Evolutionary conservation across 1,140 invertebrate genomes (phyloP).

Genomic region (Scaptomyza montana): DNA sequence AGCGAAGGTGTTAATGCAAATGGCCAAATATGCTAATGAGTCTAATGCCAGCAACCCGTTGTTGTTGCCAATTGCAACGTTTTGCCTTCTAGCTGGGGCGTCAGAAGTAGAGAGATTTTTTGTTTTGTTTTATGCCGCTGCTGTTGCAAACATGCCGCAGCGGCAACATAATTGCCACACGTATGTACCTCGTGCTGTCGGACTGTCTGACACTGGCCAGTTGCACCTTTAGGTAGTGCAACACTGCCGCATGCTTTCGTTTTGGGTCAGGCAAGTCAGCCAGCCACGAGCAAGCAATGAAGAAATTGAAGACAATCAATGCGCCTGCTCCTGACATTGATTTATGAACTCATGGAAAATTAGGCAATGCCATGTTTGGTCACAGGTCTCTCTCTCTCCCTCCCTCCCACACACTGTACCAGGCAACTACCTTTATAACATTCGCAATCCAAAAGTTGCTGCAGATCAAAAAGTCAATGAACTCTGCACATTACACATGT

Average conservation of each 20-base stretch:
- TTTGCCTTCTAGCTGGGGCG: conserved; percentile 5
- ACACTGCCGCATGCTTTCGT: conserved; percentile 22
- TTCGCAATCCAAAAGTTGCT: conserved; percentile 2
- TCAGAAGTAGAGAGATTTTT: conserved; percentile 25
- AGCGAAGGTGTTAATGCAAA: conserved; percentile 83
- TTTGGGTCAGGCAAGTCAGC: conserved; percentile 50
- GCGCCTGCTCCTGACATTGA: conserved; percentile 67
- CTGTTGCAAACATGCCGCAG: conserved; percentile 30
- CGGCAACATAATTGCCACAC: conserved; percentile 50
- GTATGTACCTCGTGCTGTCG: conserved; percentile 30
- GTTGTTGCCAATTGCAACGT: conserved; percentile 33
- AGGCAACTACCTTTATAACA: conserved; percentile 15
- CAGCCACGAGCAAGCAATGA: conserved; percentile 24
- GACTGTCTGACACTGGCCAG: conserved; percentile 1
- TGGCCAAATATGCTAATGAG: conserved; percentile 82
- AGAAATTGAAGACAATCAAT: conserved; percentile 79
- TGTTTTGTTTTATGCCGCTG: conserved; percentile 32
- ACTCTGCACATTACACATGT: conserved; percentile 12
- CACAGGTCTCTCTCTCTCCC: conserved; percentile 33
- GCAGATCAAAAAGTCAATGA: conserved; percentile 27
- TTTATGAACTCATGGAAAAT: conserved; percentile 80
- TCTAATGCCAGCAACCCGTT: conserved; percentile 29
- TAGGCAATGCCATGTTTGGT: conserved; percentile 79
- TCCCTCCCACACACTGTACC: too few relatives aligned
- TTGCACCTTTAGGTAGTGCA: conserved; percentile 39